Evolutionary conservation across 2,797 vertebrate species (phyloP).

Genomic region (Yasuhikotakia modesta): DNA sequence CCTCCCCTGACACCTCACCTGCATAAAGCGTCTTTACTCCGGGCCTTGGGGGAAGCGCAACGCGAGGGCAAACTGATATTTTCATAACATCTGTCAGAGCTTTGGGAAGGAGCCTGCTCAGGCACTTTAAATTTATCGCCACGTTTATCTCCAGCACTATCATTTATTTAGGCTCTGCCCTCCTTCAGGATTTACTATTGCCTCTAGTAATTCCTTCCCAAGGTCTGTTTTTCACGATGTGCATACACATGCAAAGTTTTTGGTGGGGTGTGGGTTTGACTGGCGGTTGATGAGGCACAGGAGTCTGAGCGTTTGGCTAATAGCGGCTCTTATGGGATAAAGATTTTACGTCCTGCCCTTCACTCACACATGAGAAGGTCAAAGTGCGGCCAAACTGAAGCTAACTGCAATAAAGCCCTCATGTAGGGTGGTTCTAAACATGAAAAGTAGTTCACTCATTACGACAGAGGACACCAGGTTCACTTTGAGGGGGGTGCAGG

Average conservation of each 20-base stretch:
- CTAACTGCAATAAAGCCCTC: constrained; percentile 25
- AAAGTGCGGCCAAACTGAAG: constrained; percentile 8
- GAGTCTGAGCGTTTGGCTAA: constrained; percentile 37
- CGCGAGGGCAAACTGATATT: constrained; percentile 69
- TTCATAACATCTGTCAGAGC: constrained; percentile 66
- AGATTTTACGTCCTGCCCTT: constrained; percentile 37
- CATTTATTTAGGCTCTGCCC: constrained; percentile 51
- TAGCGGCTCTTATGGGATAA: constrained; percentile 44
- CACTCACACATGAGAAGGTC: constrained; percentile 35
- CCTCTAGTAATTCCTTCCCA: constrained; percentile 17
- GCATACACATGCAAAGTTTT: background rate
- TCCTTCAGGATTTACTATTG: constrained; percentile 43
- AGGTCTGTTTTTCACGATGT: constrained; percentile 37
- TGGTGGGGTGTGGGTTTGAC: constrained; percentile 15
- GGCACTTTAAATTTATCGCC: constrained; percentile 60
- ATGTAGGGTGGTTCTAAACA: constrained; percentile 31
- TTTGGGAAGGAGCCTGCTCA: constrained; percentile 55
- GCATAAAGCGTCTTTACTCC: constrained; percentile 47
- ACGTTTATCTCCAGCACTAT: constrained; percentile 47
- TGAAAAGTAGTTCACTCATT: constrained; percentile 40
- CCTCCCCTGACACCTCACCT: constrained; percentile 44
- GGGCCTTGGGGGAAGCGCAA: constrained; percentile 67
- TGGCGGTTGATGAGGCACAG: constrained; percentile 17
- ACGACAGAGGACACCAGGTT: constrained; percentile 12
- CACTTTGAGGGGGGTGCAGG: background rate